Evolutionary conservation across 2,888 invertebrate species (phyloP).

Genomic region (Synergus umbraculus): DNA sequence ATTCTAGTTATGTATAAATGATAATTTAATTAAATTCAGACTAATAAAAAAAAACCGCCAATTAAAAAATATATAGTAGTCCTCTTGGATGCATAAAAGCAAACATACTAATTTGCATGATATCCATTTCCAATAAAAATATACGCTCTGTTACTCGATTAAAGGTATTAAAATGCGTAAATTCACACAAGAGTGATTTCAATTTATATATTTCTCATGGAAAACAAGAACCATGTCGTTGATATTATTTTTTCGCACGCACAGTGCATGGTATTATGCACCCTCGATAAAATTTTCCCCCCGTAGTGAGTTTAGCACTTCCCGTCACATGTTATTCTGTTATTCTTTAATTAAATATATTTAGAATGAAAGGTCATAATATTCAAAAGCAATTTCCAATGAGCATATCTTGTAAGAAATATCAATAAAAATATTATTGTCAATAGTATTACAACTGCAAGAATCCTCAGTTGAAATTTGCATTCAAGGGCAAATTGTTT

Average conservation of each 20-base stretch:
- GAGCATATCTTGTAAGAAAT: neutral
- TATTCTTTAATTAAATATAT: slow-evolving; percentile 25
- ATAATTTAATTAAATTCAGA: neutral
- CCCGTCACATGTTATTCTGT: slow-evolving; percentile 22
- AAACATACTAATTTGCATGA: neutral
- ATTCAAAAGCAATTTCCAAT: neutral
- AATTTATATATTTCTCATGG: slow-evolving; percentile 26
- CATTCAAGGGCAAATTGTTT: neutral
- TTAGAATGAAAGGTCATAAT: neutral
- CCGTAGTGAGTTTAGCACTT: slow-evolving; percentile 25
- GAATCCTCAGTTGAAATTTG: neutral
- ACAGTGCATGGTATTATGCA: slow-evolving; percentile 26
- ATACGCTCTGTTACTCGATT: neutral
- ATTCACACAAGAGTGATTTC: slow-evolving; percentile 2
- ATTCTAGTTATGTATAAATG: too few relatives aligned
- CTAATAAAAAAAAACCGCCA: neutral
- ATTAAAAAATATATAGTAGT: neutral
- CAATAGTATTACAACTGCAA: neutral
- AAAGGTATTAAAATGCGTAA: slow-evolving; percentile 11
- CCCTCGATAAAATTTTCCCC: slow-evolving; percentile 33
- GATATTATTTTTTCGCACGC: slow-evolving; percentile 30
- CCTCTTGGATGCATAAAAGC: neutral
- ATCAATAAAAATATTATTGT: neutral
- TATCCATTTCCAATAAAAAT: neutral
- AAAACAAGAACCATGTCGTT: slow-evolving; percentile 21